Evolutionary conservation across 2,113 vertebrate genomes (phyloP), one percentile per base, ranked within the genome.

Genomic region (Micronisus gabar): DNA sequence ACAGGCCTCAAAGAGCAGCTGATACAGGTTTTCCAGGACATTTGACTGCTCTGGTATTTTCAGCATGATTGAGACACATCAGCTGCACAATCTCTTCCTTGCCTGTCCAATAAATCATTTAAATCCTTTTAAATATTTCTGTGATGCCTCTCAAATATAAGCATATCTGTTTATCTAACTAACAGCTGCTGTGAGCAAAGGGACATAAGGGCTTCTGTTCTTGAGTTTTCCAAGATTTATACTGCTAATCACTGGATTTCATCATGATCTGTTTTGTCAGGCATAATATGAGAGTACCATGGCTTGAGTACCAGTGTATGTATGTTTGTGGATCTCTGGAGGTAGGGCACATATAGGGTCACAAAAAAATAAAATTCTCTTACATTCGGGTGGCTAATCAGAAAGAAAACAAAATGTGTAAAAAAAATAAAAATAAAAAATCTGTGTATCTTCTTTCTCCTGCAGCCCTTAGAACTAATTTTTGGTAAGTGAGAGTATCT

Each of bases 61-160:
- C 84, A 68, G 80, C 22, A 14, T 27, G 62, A 50, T 52, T 88
- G 27, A 95, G 40, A 78, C 45, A 62, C 40, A 58, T 38, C 74
- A 63, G 41, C 22, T 71, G 18, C 36, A 81, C 50, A 61, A 70
- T 79, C 22, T 76, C 41, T 72, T 41, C 38, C 15, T 94, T 93
- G 47, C 67, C 89, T 85, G 19, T 63, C 36, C 43, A 88, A 56
- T 63, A 83, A 87, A 63, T 65, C 26, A 58, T 75, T 92, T 88
- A 79, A 94, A 84, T 79, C 94, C 70, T 73, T 93, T 81, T 43
- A 73, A 92, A 80, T 76, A 79, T 71, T 41, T 88, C 63, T 94
- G 27, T 94, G 67, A 55, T 52, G 21, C 11, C 13, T 88, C 48
- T 81, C 30, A 52, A 29, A 62, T 66, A 65, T 8, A 75, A 96